Evolutionary conservation across 2,797 vertebrate genomes (phyloP).

Genomic region (Pristis pectinata): DNA sequence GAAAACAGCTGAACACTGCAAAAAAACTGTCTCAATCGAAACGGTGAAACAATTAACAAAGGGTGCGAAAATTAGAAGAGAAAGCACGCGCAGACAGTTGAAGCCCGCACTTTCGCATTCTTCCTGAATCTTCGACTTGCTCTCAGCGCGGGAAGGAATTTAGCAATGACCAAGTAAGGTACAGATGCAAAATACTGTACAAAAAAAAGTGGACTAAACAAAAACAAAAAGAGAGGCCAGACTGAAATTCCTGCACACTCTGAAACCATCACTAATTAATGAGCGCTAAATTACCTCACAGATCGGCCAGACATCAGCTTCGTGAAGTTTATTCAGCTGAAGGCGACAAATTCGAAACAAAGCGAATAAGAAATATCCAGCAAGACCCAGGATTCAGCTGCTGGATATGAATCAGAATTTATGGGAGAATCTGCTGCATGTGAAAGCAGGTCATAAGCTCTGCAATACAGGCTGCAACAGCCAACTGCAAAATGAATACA

Average conservation of each 20-base stretch:
- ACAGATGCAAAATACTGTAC: slow-evolving; percentile 24
- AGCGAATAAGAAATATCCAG: slow-evolving; percentile 37
- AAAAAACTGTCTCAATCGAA: slow-evolving; percentile 10
- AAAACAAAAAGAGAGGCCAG: slow-evolving; percentile 26
- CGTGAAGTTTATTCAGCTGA: slow-evolving; percentile 3
- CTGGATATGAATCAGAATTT: slow-evolving; percentile 38
- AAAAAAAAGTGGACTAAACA: slow-evolving; percentile 40
- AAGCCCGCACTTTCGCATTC: slow-evolving; percentile 30
- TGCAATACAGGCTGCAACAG: slow-evolving; percentile 37
- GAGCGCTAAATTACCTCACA: slow-evolving; percentile 41
- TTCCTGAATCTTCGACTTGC: slow-evolving; percentile 21
- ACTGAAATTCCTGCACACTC: background rate
- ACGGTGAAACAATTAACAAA: slow-evolving; percentile 34
- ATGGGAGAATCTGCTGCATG: slow-evolving; percentile 37
- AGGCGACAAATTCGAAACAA: slow-evolving; percentile 35
- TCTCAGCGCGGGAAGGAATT: slow-evolving; percentile 30
- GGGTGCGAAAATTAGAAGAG: slow-evolving; percentile 35
- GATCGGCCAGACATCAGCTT: background rate
- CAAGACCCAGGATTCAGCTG: slow-evolving; percentile 35
- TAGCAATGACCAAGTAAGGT: slow-evolving; percentile 26
- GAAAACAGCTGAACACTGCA: slow-evolving; percentile 38
- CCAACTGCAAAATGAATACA: slow-evolving; percentile 38
- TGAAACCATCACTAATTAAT: slow-evolving; percentile 39
- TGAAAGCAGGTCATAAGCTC: slow-evolving; percentile 38
- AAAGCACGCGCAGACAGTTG: slow-evolving; percentile 22